Percentiles rank a stretch among this genome's conserved stretches.
phyloP scores from a whole-genome alignment of 2,888 invertebrate species.

The Alloplasta piceator region DNA sequence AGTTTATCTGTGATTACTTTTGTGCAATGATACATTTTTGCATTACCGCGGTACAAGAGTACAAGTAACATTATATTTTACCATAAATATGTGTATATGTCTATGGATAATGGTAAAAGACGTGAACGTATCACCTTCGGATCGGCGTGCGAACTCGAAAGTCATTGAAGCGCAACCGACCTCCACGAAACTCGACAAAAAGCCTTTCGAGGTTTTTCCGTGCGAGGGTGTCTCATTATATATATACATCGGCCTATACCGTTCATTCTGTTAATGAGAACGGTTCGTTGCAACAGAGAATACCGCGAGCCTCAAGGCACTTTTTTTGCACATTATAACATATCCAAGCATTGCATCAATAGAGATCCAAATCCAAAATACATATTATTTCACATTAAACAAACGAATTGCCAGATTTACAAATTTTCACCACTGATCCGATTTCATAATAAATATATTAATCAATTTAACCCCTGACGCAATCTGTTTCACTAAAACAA shows the following conservation, averaged over 20 bases:
- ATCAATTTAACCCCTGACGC: no score
- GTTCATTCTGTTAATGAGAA: constrained; percentile 22
- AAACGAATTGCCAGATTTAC: neutral
- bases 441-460: neutral
- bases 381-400: neutral
- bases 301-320: constrained; percentile 20
- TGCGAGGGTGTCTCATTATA: constrained; percentile 50
- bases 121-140: constrained; percentile 56
- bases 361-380: no score
- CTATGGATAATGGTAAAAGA: neutral
- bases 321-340: neutral
- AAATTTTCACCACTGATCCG: neutral
- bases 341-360: constrained; percentile 3
- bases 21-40: no score
- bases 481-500: no score
- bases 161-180: constrained; percentile 60
- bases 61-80: no score
- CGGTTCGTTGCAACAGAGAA: constrained; percentile 38
- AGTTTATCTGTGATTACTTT: no score
- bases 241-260: constrained; percentile 19
- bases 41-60: no score
- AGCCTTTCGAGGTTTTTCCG: constrained; percentile 55
- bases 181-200: constrained; percentile 56
- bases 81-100: no score
- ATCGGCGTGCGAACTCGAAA: constrained; percentile 52